These are phyloP conservation scores for Cladopsammia gracilis DNA, from an alignment of 64 coral and sea anemone genomes.

Conservation along the genomic window DNA sequence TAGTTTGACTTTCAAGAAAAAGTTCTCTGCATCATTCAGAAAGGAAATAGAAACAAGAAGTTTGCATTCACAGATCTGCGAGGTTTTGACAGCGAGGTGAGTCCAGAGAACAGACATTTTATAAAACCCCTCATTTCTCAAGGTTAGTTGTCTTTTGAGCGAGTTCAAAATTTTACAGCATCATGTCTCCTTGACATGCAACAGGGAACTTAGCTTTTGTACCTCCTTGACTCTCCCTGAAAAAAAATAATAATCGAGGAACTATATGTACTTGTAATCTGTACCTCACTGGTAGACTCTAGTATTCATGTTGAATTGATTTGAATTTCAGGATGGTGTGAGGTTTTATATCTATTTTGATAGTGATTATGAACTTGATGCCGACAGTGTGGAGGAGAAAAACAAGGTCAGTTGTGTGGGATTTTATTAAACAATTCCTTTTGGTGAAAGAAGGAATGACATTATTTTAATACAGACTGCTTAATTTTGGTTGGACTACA, in stretches of 20 bases:
- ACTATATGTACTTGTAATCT: too few species aligned
- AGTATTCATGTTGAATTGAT: not conserved
- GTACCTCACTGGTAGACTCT: too few species aligned
- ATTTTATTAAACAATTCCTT: not conserved
- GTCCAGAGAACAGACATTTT: not conserved
- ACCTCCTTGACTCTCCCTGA: too few species aligned
- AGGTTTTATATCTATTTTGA: conserved; percentile 95
- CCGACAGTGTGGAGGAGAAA: conserved; percentile 94
- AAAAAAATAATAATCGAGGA: too few species aligned
- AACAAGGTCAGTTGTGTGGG: conserved; percentile 74
- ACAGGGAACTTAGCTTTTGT: too few species aligned
- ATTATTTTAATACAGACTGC: too few species aligned
- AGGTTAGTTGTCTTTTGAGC: too few species aligned
- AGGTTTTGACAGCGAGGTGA: conserved; percentile 90
- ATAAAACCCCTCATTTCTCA: too few species aligned
- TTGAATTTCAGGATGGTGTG: conserved; percentile 86
- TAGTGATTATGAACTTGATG: conserved; percentile 93
- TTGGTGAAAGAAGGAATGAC: too few species aligned
- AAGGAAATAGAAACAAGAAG: conserved; percentile 76
- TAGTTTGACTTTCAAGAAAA: conserved; percentile 97
- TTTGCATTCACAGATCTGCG: conserved; percentile 79
- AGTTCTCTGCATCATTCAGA: conserved; percentile 89
- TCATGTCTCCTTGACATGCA: too few species aligned
- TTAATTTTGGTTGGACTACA: too few species aligned
- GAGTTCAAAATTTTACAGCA: too few species aligned